phyloP scores from a whole-genome alignment of 2,113 vertebrate species.

The Pseudorectes ferrugineus region DNA sequence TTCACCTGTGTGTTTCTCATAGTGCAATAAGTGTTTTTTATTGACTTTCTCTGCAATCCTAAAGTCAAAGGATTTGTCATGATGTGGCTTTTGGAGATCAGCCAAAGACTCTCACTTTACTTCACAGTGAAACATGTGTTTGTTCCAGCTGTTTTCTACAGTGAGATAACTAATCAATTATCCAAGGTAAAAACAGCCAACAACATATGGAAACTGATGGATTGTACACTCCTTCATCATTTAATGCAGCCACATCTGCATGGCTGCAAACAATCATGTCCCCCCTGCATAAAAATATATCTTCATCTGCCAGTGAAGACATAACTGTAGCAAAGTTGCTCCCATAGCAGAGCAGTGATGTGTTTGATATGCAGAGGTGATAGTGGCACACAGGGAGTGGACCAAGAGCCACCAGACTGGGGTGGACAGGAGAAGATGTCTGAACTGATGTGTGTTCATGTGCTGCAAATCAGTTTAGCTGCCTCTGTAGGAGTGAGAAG shows the following conservation, averaged over 20 bases:
- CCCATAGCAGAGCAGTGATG: neutral
- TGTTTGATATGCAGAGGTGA: neutral
- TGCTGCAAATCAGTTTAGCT: neutral
- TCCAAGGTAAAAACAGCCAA: neutral
- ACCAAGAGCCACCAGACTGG: neutral
- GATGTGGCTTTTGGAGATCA: neutral
- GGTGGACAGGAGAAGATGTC: neutral
- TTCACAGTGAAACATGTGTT: neutral
- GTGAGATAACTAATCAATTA: neutral
- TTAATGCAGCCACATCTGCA: neutral
- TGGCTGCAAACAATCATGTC: neutral
- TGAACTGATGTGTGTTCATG: neutral
- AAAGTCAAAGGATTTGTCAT: neutral
- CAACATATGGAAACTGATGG: neutral
- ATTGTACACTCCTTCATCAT: neutral
- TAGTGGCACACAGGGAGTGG: neutral
- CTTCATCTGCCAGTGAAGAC: neutral
- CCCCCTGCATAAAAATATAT: neutral
- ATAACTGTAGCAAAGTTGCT: neutral
- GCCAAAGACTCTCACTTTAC: neutral
- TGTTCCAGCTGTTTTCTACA: neutral
- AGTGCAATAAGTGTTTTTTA: neutral
- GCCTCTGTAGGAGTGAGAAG: neutral
- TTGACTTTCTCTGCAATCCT: neutral
- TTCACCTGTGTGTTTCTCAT: neutral